Base-by-base conservation (phyloP, 2,888 invertebrate species). In the Aelia acuminata region DNA sequence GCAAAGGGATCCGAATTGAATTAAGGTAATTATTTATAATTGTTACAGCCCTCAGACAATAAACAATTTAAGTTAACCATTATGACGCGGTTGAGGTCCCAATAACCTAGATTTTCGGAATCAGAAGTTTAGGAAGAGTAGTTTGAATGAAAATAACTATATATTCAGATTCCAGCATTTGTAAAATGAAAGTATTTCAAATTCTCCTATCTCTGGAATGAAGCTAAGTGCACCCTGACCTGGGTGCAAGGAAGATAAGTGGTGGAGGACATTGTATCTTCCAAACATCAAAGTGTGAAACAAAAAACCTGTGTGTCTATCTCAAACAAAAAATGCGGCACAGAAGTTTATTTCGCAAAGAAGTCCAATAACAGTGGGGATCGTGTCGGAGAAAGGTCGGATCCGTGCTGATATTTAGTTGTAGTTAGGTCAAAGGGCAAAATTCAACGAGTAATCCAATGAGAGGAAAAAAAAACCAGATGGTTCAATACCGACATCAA, bases 331-430 rank as follows among this genome's bases (percentile, higher is more conserved):
- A 70, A 35, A 11, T 31, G 31, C 63, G 15, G 10, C 11, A 1
- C 53, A 57, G 18, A 70, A 70, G 63, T 35, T 70, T 31, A 18
- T 35, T 31, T 70, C 35, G 8, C 18, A 35, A 35, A 31, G 35
- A 35, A 70, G 63, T 70, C 22, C 31, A 35, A 70, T 35, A 57
- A 35, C 2, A 35, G 35, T 35, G 7, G 63, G 18, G 63, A 70
- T 70, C 63, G 63, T 70, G 63, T 35, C 35, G 18, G 63, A 35
- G 63, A 70, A 70, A 70, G 63, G 63, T 70, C 63, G 63, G 35
- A 70, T 70, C 26, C 63, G 63, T 70, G 63, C 63, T 70, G 63
- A 70, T 70, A 70, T 70, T 70, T 70, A 35, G 26, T 70, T 35
- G 13, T n/a, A n/a, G n/a, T n/a, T n/a, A n/a, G n/a, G n/a, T n/a